Conservation (phyloP, 30 jellyfish, hydroid and myxozoan genomes). For the Catostylus mosaicus region DNA sequence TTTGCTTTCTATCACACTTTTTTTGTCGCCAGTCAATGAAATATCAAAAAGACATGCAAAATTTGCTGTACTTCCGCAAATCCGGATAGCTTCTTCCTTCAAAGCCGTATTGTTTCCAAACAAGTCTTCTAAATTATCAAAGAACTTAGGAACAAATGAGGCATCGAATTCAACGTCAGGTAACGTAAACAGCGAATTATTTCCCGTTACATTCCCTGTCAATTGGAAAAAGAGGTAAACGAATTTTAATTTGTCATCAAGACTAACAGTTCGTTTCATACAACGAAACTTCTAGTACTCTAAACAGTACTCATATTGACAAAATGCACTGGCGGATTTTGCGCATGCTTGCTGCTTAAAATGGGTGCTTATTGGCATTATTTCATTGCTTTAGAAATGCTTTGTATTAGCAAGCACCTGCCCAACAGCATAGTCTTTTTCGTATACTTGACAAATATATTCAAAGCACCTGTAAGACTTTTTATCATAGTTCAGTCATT, state of each 20-base stretch:
- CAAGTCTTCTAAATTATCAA: constrained; percentile 12
- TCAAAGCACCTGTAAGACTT: no score
- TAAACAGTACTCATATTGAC: no score
- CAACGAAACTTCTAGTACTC: no score
- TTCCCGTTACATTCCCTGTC: constrained; percentile 43
- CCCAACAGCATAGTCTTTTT: no score
- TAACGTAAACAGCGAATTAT: constrained; percentile 27
- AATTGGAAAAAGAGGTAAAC: background rate
- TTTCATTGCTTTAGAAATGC: no score
- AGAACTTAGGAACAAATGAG: constrained; percentile 17
- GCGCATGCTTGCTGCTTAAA: no score
- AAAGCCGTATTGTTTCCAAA: constrained; percentile 47
- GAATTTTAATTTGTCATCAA: background rate
- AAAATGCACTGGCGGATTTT: no score
- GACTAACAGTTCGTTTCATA: no score
- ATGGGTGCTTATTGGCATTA: no score
- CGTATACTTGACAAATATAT: no score
- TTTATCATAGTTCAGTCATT: no score
- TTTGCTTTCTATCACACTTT: constrained; percentile 11
- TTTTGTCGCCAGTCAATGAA: constrained; percentile 19
- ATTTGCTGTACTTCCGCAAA: constrained; percentile 24
- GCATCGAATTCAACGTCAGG: background rate
- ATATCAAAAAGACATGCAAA: constrained; percentile 36
- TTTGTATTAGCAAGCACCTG: no score
- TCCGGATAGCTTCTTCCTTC: constrained; percentile 17